phyloP scores from a whole-genome alignment of 2,113 vertebrate genomes.

The Gymnobelideus leadbeateri region DNA sequence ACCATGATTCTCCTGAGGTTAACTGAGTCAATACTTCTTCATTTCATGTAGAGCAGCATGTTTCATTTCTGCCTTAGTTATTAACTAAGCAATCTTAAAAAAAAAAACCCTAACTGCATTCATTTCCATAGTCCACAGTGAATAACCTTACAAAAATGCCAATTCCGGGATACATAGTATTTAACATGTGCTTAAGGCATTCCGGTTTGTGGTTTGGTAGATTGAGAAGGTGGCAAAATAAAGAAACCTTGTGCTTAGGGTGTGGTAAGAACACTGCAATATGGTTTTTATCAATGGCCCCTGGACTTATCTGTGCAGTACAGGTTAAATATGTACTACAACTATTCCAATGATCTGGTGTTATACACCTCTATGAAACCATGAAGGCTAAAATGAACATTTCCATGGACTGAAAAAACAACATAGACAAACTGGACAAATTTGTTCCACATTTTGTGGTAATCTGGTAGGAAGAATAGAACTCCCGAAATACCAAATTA shows the following conservation, averaged over 20 bases:
- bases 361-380: neutral
- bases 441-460: slow-evolving; percentile 4
- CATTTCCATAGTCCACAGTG: neutral
- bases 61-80: slow-evolving; percentile 16
- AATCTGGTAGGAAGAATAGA: neutral
- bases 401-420: neutral
- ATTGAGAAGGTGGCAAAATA: neutral
- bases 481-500: neutral
- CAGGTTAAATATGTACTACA: neutral
- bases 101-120: slow-evolving; percentile 10
- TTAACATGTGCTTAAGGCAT: neutral
- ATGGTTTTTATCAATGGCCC: neutral
- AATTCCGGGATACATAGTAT: neutral
- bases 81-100: slow-evolving; percentile 31
- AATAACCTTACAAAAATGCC: neutral
- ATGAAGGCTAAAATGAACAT: neutral
- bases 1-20: neutral
- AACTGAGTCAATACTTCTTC: slow-evolving; percentile 8
- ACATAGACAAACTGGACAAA: neutral
- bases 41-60: neutral
- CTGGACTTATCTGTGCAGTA: neutral
- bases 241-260: neutral
- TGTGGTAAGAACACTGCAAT: neutral
- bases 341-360: neutral
- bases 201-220: neutral